Evolutionary conservation across 1,140 invertebrate species (phyloP).

Genomic region (Trichoplusia ni): DNA sequence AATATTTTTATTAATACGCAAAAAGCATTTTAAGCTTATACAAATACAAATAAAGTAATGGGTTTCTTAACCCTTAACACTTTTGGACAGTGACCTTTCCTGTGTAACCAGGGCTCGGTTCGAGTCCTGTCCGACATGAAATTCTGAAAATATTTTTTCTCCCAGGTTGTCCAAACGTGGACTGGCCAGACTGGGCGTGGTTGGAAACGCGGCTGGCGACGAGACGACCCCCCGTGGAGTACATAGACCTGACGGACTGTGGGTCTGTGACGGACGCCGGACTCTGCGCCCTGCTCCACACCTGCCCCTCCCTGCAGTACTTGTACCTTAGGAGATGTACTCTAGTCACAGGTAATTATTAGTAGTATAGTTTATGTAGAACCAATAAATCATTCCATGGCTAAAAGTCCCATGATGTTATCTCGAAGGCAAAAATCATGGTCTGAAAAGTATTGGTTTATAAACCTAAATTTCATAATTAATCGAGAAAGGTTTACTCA

Average conservation of each 20-base stretch:
- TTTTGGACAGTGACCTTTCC: no score
- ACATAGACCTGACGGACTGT: slow-evolving; percentile 93
- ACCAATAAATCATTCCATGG: not conserved
- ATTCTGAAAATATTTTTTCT: not conserved
- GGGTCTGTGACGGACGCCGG: slow-evolving; percentile 90
- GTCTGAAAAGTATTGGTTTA: no score
- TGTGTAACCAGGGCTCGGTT: no score
- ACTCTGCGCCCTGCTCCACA: slow-evolving; percentile 89
- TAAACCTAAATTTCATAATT: no score
- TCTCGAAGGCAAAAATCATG: no score
- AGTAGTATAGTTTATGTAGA: not conserved
- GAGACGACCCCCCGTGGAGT: slow-evolving; percentile 66
- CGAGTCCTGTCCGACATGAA: no score
- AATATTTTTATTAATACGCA: no score
- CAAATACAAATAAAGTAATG: no score
- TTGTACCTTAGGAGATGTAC: slow-evolving; percentile 94
- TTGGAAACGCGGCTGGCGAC: slow-evolving; percentile 62
- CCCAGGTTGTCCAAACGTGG: slow-evolving; percentile 69
- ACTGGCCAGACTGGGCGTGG: slow-evolving; percentile 75
- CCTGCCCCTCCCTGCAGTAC: slow-evolving; percentile 93
- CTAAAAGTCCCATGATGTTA: no score
- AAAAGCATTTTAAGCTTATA: no score
- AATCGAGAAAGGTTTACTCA: no score
- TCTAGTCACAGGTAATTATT: slow-evolving; percentile 87
- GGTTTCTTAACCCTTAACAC: no score